Base-by-base conservation (phyloP, 2,888 invertebrate species). In the Melinaea menophilus region DNA sequence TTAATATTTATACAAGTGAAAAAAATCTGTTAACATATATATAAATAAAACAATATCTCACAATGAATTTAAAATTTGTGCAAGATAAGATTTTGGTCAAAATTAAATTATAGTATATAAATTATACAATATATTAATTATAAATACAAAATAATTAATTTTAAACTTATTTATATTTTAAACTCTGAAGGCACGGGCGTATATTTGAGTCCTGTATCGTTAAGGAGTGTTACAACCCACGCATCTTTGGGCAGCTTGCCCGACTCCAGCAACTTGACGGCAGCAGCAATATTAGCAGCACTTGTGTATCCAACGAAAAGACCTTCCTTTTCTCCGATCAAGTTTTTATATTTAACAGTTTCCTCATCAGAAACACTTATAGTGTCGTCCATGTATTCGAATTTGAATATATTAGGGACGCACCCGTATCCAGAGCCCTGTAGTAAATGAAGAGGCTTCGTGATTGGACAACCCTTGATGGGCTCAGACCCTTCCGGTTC, bases 401-500 rank as follows among this genome's bases (percentile, higher is more conserved):
- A 85, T 59, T 84, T 81, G 66, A 90, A 89, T 60, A 90, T 71
- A 65, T 80, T 79, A 0, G 90, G 90, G 9, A 90, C 69, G 65
- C 84, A 85, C 0, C 88, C 90, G 63, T 90, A 90, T 0, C 90
- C 89, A 0, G 90, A 90, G 0, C 90, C 90, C 72, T 90, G 90
- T 2, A 90, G 78, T 67, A 88, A 74, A 73, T 90, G 90, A 56
- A 90, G 75, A 2, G 90, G 88, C 63, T 90, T 90, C 11, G 86
- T 86, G 2, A 90, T 80, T 0, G 80, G 75, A 2, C 81, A 78
- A 5, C 90, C 90, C 63, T 83, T 85, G 48, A 90, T 88, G 0
- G 86, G 79, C 69, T 90, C 86, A 3, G 89, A 82, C 4, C 90
- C 90, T 4, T 73, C 75, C 0, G 90, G 90, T 69, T 90, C 90